Evolutionary conservation across 2,888 invertebrate species (phyloP), one percentile per base, ranked within the genome.

Genomic region (Ryuthela nishihirai): DNA sequence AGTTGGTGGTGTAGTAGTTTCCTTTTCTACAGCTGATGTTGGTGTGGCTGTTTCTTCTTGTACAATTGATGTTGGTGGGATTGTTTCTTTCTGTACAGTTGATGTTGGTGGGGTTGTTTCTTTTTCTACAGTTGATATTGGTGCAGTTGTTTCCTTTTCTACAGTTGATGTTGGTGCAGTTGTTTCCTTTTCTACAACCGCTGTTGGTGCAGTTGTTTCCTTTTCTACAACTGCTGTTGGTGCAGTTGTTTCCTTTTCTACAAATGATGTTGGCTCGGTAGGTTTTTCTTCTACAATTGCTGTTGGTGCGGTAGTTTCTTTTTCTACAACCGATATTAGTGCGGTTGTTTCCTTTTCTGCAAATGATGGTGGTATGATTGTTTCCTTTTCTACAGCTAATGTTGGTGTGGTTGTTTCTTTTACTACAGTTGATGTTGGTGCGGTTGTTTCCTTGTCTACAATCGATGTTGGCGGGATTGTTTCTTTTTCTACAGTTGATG

Each of bases 371-470:
- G 29, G 29, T 15, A 6, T 17, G 15, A 21, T 26, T 15, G 46
- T 46, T 39, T 32, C 15, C 20, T 18, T 20, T 9, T n/a, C n/a
- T n/a, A n/a, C n/a, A n/a, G n/a, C n/a, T n/a, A n/a, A n/a, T n/a
- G n/a, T n/a, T 15, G 44, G 24, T 17, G n/a, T 36, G 15, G 29
- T 32, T n/a, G 34, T 46, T 17, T 34, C 34, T 18, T 23, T 29
- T 34, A 35, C 25, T 2, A 32, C 34, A 24, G 47, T 35, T n/a
- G 42, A 20, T 24, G 41, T 29, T 20, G 53, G 24, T 15, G 32
- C 9, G 4, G 18, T 34, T 21, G 32, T 15, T 7, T 32, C 41
- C 6, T 20, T n/a, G 15, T 43, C n/a, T 44, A 32, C 40, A 29
- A 12, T 32, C 20, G 47, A 18, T 29, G 23, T 32, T 15, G 23